Conservation (phyloP, 2,113 vertebrate species). For the Saccopteryx bilineata region DNA sequence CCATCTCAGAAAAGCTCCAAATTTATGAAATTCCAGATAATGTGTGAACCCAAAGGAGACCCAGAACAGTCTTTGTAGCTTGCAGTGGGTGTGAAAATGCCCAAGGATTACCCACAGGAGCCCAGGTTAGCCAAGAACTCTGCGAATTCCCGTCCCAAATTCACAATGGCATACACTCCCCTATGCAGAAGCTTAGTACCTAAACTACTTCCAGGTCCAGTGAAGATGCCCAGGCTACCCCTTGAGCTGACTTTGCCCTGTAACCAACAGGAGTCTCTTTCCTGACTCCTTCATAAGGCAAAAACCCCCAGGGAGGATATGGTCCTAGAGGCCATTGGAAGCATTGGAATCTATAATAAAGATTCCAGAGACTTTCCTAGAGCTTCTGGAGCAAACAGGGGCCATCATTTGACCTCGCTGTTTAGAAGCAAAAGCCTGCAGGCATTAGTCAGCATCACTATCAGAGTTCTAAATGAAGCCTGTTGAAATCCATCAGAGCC, state of each 20-base stretch:
- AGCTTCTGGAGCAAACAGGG: background rate
- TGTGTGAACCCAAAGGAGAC: background rate
- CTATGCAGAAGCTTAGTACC: background rate
- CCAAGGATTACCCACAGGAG: background rate
- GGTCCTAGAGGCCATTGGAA: background rate
- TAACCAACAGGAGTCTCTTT: background rate
- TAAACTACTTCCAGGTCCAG: background rate
- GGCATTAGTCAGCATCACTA: background rate
- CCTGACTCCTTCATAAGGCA: background rate
- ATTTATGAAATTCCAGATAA: background rate
- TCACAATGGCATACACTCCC: background rate
- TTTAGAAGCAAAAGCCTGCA: background rate
- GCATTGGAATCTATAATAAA: background rate
- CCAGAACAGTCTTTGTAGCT: background rate
- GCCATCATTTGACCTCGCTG: background rate
- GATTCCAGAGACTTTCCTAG: too few species aligned
- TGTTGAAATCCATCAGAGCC: background rate
- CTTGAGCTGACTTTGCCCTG: background rate
- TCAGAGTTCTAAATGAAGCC: background rate
- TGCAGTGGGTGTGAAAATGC: background rate
- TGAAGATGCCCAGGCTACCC: background rate
- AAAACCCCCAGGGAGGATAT: background rate
- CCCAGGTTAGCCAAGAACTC: background rate
- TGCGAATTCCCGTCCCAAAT: background rate
- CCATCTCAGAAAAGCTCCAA: background rate